These are phyloP conservation scores for Neolamprologus tretocephalus DNA, from an alignment of 2,113 vertebrate species.

Conservation along the genomic window DNA sequence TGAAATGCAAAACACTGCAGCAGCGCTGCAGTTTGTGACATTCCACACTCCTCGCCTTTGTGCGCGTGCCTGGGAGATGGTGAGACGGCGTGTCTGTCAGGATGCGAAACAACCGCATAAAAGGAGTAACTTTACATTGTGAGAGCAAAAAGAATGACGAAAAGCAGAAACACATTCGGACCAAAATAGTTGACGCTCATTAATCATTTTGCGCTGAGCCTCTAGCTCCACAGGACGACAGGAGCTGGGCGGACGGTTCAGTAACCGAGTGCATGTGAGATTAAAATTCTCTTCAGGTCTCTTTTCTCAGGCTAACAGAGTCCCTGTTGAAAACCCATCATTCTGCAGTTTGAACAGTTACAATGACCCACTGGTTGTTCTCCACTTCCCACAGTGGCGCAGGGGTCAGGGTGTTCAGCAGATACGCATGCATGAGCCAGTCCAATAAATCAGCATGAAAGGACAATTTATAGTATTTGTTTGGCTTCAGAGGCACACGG, in stretches of 20 bases:
- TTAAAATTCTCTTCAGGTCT: conserved; percentile 25
- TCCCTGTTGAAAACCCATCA: conserved; percentile 20
- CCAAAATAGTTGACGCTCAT: background rate
- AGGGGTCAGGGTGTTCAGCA: background rate
- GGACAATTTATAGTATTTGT: conserved; percentile 15
- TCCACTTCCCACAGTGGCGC: background rate
- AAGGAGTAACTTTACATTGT: background rate
- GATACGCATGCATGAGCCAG: background rate
- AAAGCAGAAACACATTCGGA: background rate
- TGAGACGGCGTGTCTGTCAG: background rate
- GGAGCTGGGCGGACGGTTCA: background rate
- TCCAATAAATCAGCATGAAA: background rate
- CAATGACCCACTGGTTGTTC: background rate
- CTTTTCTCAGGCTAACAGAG: conserved; percentile 21
- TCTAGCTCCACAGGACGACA: background rate
- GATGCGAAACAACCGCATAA: background rate
- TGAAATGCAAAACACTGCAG: conserved; percentile 47
- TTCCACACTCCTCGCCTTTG: background rate
- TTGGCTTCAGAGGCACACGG: background rate
- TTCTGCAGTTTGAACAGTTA: background rate
- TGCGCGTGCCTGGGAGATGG: background rate
- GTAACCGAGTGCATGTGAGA: background rate
- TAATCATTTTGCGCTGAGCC: background rate
- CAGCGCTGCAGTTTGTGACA: background rate
- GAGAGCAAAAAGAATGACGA: background rate